A percentile compares a stretch with the other conserved stretches of the same genome.
phyloP scores from a whole-genome alignment of 2,797 vertebrate genomes.

The Lemur catta region DNA sequence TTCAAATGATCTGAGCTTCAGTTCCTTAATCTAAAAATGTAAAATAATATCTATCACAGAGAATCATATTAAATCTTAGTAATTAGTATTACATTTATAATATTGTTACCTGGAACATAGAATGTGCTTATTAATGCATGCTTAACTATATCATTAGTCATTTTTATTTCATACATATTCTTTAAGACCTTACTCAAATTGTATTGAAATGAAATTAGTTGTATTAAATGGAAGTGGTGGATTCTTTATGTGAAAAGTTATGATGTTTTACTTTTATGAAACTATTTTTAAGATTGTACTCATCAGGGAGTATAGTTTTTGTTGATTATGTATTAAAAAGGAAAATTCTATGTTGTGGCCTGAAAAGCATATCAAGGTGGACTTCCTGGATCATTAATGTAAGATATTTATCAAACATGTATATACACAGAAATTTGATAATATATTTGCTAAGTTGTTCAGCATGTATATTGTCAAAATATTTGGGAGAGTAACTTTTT shows the following conservation, averaged over 20 bases:
- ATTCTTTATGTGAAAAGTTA: slow-evolving; percentile 15
- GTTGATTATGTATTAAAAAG: slow-evolving; percentile 67
- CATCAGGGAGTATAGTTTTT: neutral
- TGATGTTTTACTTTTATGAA: slow-evolving; percentile 56
- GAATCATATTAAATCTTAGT: neutral
- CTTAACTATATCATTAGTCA: neutral
- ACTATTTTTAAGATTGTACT: slow-evolving; percentile 43
- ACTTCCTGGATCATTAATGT: slow-evolving; percentile 51
- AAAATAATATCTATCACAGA: neutral
- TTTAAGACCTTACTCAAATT: neutral
- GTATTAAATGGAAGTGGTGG: neutral
- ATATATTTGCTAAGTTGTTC: slow-evolving; percentile 39
- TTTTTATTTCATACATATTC: neutral
- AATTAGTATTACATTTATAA: neutral
- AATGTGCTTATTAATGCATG: neutral
- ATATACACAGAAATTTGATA: slow-evolving; percentile 29
- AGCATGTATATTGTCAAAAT: neutral
- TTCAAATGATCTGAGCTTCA: neutral
- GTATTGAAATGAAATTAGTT: neutral
- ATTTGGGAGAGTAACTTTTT: neutral
- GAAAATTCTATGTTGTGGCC: slow-evolving; percentile 35
- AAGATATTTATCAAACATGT: slow-evolving; percentile 52
- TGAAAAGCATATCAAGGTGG: slow-evolving; percentile 52
- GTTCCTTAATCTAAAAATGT: neutral
- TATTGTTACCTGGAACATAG: neutral